Percentiles rank a stretch among this genome's conserved stretches.
These are phyloP conservation scores for Aleiodes testaceus DNA, from an alignment of 2,888 invertebrate genomes.

Conservation along the genomic window DNA sequence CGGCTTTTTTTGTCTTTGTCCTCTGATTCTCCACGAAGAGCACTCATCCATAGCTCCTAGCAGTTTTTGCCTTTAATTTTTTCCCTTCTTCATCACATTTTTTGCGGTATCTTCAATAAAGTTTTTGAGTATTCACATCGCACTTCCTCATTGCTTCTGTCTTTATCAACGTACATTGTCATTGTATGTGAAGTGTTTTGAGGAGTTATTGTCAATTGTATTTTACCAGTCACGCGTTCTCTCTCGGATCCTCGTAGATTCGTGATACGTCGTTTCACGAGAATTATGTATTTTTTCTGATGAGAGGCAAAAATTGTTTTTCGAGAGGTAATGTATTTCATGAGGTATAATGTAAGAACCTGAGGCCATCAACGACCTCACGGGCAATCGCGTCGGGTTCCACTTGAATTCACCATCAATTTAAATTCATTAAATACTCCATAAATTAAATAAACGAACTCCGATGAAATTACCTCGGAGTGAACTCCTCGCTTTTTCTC, in stretches of 20 bases:
- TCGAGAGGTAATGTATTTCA: not conserved
- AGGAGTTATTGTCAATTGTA: constrained; percentile 30
- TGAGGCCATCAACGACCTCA: constrained; percentile 40
- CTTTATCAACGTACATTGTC: constrained; percentile 6
- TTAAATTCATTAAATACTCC: constrained; percentile 43
- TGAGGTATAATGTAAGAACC: constrained; percentile 25
- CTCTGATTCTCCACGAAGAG: constrained; percentile 23
- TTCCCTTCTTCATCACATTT: not conserved
- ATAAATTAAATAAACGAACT: constrained; percentile 41
- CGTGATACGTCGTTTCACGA: constrained; percentile 9
- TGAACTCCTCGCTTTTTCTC: not conserved
- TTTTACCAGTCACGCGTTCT: constrained; percentile 17
- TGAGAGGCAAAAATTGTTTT: not conserved
- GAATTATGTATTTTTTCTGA: constrained; percentile 14
- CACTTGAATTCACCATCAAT: constrained; percentile 36
- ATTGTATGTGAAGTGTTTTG: constrained; percentile 11
- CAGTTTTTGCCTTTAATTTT: not conserved
- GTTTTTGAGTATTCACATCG: not conserved
- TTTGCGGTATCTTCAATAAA: not conserved
- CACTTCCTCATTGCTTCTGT: constrained; percentile 9
- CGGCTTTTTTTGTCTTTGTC: not conserved
- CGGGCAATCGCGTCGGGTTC: constrained; percentile 35
- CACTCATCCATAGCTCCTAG: constrained; percentile 31
- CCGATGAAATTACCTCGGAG: constrained; percentile 25
- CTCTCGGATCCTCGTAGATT: not conserved